Percentiles rank a stretch among this genome's conserved stretches.
Evolutionary conservation across 2,113 vertebrate species (phyloP).

Genomic region (Pantherophis guttatus): DNA sequence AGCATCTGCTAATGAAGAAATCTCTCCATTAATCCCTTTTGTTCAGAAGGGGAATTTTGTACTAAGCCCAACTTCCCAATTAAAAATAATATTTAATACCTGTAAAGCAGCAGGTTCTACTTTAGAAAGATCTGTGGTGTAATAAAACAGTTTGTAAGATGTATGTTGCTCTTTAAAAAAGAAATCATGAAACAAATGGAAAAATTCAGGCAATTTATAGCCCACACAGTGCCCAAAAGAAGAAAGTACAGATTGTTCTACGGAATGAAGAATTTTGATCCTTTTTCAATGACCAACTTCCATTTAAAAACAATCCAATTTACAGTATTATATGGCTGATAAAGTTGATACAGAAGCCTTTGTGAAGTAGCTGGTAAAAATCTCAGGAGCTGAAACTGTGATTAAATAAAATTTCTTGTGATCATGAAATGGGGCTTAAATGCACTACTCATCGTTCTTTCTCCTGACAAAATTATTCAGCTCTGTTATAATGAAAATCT

Average conservation of each 20-base stretch:
- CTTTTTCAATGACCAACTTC: background rate
- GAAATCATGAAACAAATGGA: background rate
- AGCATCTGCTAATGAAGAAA: background rate
- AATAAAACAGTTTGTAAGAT: background rate
- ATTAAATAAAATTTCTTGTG: background rate
- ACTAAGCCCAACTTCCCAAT: too few species aligned
- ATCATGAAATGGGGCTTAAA: background rate
- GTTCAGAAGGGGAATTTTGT: background rate
- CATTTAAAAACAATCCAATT: background rate
- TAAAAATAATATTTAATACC: background rate
- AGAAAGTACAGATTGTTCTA: background rate
- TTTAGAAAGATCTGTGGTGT: background rate
- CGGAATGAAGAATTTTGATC: background rate
- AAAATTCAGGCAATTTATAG: background rate
- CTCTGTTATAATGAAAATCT: background rate
- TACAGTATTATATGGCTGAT: background rate
- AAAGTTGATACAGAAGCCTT: background rate
- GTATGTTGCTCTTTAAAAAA: background rate
- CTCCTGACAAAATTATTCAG: background rate
- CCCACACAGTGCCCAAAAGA: background rate
- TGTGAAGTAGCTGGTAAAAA: background rate
- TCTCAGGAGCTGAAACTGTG: background rate
- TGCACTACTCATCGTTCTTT: background rate
- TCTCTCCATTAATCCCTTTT: background rate
- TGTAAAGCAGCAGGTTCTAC: background rate